phyloP scores from a whole-genome alignment of 1,140 invertebrate species.

The Drosophila paulistorum region DNA sequence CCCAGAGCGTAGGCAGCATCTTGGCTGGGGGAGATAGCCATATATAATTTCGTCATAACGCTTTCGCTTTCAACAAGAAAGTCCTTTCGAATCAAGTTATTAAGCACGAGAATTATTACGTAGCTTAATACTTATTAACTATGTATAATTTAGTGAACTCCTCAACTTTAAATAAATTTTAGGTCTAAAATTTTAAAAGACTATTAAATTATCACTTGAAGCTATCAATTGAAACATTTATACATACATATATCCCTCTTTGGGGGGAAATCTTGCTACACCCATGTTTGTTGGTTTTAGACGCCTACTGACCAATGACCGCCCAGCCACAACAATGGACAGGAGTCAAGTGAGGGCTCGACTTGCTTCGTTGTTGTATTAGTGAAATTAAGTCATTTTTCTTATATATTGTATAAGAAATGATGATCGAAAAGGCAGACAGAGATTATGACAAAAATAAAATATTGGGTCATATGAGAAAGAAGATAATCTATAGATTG shows the following conservation, averaged over 20 bases:
- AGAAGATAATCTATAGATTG: not conserved
- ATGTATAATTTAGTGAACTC: no score
- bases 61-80: no score
- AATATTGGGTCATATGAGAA: not conserved
- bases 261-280: not conserved
- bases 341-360: conserved; percentile 32
- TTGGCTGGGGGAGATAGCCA: not conserved
- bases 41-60: no score
- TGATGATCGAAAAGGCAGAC: conserved; percentile 11
- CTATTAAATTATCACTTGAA: no score
- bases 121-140: no score
- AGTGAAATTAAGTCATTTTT: conserved; percentile 65
- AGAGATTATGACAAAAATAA: conserved; percentile 1
- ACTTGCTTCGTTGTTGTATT: conserved; percentile 17
- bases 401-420: conserved; percentile 32
- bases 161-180: no score
- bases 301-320: conserved; percentile 47
- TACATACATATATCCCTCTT: not conserved
- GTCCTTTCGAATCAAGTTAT: no score
- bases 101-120: no score
- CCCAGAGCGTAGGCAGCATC: conserved; percentile 12
- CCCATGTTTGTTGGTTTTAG: conserved; percentile 5
- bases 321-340: conserved; percentile 30
- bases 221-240: no score
- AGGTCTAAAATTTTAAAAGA: no score